These are phyloP conservation scores for Cynopterus brachyotis DNA, from an alignment of 2,113 vertebrate genomes.

Conservation along the genomic window DNA sequence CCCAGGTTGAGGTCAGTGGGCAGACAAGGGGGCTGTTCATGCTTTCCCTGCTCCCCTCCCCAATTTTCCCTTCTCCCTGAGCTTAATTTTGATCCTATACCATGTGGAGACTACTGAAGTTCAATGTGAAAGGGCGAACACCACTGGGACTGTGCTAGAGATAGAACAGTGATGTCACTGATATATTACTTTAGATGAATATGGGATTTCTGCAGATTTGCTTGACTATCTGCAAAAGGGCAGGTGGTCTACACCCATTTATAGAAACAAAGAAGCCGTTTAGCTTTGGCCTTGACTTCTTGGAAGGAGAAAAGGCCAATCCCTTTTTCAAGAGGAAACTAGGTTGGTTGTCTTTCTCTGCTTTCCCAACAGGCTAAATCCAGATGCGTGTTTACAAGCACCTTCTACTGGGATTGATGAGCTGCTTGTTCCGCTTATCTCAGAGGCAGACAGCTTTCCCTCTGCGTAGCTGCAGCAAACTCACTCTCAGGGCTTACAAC, in stretches of 20 bases:
- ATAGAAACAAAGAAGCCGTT: background rate
- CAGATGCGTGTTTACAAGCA: background rate
- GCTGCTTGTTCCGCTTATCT: constrained; percentile 45
- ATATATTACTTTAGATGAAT: background rate
- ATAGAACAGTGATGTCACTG: background rate
- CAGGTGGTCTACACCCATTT: background rate
- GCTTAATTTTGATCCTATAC: background rate
- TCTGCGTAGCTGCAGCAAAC: background rate
- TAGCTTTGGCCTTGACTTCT: background rate
- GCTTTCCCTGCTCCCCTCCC: too few species aligned
- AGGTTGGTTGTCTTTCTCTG: background rate
- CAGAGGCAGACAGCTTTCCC: background rate
- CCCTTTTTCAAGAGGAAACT: background rate
- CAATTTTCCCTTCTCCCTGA: too few species aligned
- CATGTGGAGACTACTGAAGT: background rate
- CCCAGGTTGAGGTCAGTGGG: background rate
- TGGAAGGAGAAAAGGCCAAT: background rate
- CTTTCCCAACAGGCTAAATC: background rate
- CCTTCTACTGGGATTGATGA: background rate
- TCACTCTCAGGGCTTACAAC: background rate
- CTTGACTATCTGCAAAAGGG: background rate
- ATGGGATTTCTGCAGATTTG: background rate
- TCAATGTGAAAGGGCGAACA: background rate
- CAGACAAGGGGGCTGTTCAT: background rate
- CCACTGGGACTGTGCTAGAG: background rate